Percentiles rank a stretch among this genome's conserved stretches.
These are phyloP conservation scores for Macrocentrus cingulum DNA, from an alignment of 1,140 invertebrate species.

Conservation along the genomic window DNA sequence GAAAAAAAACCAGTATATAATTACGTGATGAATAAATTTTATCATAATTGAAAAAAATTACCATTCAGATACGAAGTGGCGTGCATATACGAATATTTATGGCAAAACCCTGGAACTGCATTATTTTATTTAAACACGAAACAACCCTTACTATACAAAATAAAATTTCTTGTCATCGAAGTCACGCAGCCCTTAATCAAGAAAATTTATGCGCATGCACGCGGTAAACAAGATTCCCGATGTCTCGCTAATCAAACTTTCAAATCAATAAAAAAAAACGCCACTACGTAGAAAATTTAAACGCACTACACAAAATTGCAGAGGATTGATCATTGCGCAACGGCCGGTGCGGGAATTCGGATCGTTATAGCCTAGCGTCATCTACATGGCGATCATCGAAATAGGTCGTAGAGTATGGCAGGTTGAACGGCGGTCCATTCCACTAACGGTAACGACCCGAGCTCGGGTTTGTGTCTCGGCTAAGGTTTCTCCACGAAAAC, in stretches of 20 bases:
- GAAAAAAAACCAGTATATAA: too few species aligned
- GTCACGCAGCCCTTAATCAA: slow-evolving; percentile 5
- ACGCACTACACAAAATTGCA: too few species aligned
- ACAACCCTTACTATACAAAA: not conserved
- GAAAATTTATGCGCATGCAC: slow-evolving; percentile 15
- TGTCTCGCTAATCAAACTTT: not conserved
- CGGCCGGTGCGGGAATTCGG: slow-evolving; percentile 26
- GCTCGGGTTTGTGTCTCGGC: slow-evolving; percentile 55
- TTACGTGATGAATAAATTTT: too few species aligned
- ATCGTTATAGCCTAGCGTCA: slow-evolving; percentile 60
- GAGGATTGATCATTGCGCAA: too few species aligned
- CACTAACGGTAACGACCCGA: slow-evolving; percentile 58
- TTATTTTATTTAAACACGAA: slow-evolving; percentile 13
- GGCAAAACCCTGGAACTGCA: not conserved
- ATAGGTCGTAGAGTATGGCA: slow-evolving; percentile 52
- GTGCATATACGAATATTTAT: slow-evolving; percentile 24
- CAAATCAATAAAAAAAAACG: too few species aligned
- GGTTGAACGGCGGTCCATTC: slow-evolving; percentile 50
- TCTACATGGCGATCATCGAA: slow-evolving; percentile 58
- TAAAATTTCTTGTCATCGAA: not conserved
- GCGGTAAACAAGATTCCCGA: not conserved
- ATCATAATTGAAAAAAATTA: too few species aligned
- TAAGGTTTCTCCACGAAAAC: slow-evolving; percentile 40
- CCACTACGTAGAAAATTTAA: too few species aligned
- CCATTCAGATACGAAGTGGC: slow-evolving; percentile 38